Base-by-base conservation (phyloP, 2,888 invertebrate genomes). In the Rosalia funebris region DNA sequence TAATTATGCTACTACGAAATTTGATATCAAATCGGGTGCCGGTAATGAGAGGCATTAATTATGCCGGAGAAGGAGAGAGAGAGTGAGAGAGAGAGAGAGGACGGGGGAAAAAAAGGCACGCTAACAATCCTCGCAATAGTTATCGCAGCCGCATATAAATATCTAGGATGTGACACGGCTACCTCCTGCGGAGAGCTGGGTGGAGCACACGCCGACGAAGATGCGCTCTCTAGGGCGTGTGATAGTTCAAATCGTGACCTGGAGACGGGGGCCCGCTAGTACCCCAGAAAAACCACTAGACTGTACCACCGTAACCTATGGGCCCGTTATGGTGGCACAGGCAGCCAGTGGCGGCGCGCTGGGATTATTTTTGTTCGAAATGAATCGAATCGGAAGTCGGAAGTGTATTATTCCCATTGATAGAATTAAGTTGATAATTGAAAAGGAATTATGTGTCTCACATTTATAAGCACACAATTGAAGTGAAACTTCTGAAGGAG, bases 231-330 rank as follows among this genome's bases (percentile, higher is more conserved):
- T 70, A 81, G 84, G 83, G 83, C 84, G 84, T 84, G 84, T 82
- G 84, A 84, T 84, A 84, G 84, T 84, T 84, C 84, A 84, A 84
- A 80, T 84, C 84, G 84, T 84, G 84, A 84, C 83, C 73, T 60
- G 66, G 57, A 62, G 61, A 59, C 60, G 63, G 62, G 64, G 63
- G 59, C 65, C 71, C 65, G 57, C 62, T 62, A 41, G 71, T 73
- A 73, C 75, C 73, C 75, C 68, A 75, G 71, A 75, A 75, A 73
- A 73, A 71, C 72, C 69, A 73, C 69, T 66, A 72, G 73, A 73
- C 73, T 73, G 68, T 71, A 64, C 61, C 62, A 63, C 66, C 58
- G 54, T 50, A 50, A 50, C 39, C 50, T 50, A 39, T 39, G 50
- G 50, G 16, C 36, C 48, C 37, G 48, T 44, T 44, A 16, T 11